Evolutionary conservation across 2,888 invertebrate genomes (phyloP), one percentile per base, ranked within the genome.

Genomic region (Asteroscopus sphinx): DNA sequence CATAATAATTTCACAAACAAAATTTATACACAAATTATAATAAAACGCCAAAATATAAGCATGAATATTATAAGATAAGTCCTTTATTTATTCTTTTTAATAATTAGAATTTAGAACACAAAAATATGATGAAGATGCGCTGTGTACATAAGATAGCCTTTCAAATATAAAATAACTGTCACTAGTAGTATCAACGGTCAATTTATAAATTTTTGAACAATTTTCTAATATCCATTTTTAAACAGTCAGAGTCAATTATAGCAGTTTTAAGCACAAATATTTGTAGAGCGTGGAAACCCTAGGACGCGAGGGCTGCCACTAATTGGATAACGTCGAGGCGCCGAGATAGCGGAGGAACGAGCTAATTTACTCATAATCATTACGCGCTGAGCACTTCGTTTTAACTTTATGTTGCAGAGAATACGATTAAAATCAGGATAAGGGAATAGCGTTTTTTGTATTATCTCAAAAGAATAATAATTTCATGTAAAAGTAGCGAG

Each of bases 361-460:
- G 52, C 12, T 58, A 63, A 58, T 66, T 63, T 62, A 53, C 57
- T 66, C 21, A 33, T 55, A 42, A 45, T 64, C 32, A 49, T 57
- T 54, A 68, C 41, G 26, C 39, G 33, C 25, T 6, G 11, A 45
- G 36, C 28, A 36, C 30, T 51, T 41, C 32, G 26, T 17, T 36
- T 30, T 26, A 15, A 46, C 37, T 32, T 41, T 33, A 37, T 28
- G 9, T 49, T 44, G 56, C 44, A 32, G 9, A 12, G 17, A 46
- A 42, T 53, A n/a, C 4, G 13, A 47, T 40, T 52, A 47, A 15
- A 13, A 16, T 15, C n/a, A n/a, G n/a, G 9, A 49, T 41, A 30
- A 17, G 11, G n/a, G 5, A 45, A 41, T 35, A 39, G 12, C 41
- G 9, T 28, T 9, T 7, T 26, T 8, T 26, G 3, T 8, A 8